Percentiles rank a stretch among this genome's conserved stretches.
phyloP scores from a whole-genome alignment of 1,140 invertebrate genomes.

The Drosophila virilis region DNA sequence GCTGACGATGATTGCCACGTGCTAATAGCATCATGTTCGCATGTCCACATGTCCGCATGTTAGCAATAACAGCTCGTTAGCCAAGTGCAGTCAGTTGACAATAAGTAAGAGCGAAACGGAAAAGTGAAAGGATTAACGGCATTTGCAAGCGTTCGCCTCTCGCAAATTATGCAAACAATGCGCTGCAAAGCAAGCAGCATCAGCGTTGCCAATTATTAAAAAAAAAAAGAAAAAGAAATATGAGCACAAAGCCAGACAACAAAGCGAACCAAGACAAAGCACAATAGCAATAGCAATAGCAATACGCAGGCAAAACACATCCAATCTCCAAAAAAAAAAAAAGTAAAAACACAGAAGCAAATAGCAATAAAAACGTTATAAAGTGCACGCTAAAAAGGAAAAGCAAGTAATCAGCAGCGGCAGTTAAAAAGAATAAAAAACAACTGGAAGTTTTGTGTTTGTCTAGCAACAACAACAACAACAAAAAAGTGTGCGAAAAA shows the following conservation, averaged over 20 bases:
- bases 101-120: slow-evolving; percentile 22
- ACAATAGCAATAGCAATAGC: slow-evolving; percentile 32
- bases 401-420: slow-evolving; percentile 36
- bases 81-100: slow-evolving; percentile 3
- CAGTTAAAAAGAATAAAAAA: slow-evolving; percentile 35
- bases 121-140: slow-evolving; percentile 39
- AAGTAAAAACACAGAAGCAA: slow-evolving; percentile 17
- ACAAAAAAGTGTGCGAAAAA: slow-evolving; percentile 48
- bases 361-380: slow-evolving; percentile 25
- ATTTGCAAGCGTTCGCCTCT: slow-evolving; percentile 7
- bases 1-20: slow-evolving; percentile 37
- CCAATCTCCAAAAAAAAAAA: slow-evolving; percentile 61
- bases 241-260: slow-evolving; percentile 40
- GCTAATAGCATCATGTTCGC: slow-evolving; percentile 45
- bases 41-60: not conserved
- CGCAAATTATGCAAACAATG: slow-evolving; percentile 46
- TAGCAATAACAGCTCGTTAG: slow-evolving; percentile 4
- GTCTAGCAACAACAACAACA: slow-evolving; percentile 49
- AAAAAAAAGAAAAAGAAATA: slow-evolving; percentile 25
- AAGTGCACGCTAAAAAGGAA: slow-evolving; percentile 29
- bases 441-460: slow-evolving; percentile 56
- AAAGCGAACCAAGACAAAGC: slow-evolving; percentile 36
- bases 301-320: slow-evolving; percentile 42
- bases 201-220: slow-evolving; percentile 48
- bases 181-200: slow-evolving; percentile 1